Evolutionary conservation across 2,888 invertebrate genomes (phyloP).

Genomic region (Rhimphoctona megacephalus): DNA sequence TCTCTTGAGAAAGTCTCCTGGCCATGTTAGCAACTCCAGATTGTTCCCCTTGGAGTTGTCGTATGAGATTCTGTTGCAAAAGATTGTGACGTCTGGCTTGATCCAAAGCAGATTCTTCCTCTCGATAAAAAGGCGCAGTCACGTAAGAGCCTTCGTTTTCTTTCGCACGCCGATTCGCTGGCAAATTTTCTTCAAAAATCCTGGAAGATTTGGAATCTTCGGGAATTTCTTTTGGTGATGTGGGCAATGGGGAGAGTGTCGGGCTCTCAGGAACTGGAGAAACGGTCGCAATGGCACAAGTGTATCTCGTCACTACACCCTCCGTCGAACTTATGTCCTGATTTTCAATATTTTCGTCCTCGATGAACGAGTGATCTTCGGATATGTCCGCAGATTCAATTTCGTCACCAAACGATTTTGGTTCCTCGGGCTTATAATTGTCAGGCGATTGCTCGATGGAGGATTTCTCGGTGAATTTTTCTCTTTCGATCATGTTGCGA

Average conservation of each 20-base stretch:
- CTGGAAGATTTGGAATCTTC: neutral
- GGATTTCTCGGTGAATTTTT: constrained; percentile 32
- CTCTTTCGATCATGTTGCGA: constrained; percentile 17
- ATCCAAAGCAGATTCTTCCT: constrained; percentile 66
- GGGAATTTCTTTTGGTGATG: constrained; percentile 26
- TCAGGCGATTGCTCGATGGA: neutral
- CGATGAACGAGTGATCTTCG: constrained; percentile 61
- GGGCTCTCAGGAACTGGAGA: constrained; percentile 75
- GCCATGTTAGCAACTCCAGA: constrained; percentile 46
- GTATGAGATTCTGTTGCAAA: constrained; percentile 79
- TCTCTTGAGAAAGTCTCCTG: constrained; percentile 60
- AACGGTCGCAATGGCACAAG: constrained; percentile 82
- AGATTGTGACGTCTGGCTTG: constrained; percentile 82
- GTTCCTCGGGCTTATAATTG: constrained; percentile 37
- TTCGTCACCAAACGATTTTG: constrained; percentile 49
- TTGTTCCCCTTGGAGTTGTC: constrained; percentile 72
- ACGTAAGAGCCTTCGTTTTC: constrained; percentile 1
- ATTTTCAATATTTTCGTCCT: constrained; percentile 80
- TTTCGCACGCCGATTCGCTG: neutral
- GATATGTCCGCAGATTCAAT: constrained; percentile 36
- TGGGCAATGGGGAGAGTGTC: constrained; percentile 35
- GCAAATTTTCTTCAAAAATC: constrained; percentile 31
- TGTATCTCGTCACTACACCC: constrained; percentile 81
- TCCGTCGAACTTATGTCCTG: constrained; percentile 81
- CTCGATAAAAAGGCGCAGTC: constrained; percentile 9